A percentile compares a stretch with the other conserved stretches of the same genome.
phyloP scores from a whole-genome alignment of 2,113 vertebrate genomes.

The Corythoichthys intestinalis region DNA sequence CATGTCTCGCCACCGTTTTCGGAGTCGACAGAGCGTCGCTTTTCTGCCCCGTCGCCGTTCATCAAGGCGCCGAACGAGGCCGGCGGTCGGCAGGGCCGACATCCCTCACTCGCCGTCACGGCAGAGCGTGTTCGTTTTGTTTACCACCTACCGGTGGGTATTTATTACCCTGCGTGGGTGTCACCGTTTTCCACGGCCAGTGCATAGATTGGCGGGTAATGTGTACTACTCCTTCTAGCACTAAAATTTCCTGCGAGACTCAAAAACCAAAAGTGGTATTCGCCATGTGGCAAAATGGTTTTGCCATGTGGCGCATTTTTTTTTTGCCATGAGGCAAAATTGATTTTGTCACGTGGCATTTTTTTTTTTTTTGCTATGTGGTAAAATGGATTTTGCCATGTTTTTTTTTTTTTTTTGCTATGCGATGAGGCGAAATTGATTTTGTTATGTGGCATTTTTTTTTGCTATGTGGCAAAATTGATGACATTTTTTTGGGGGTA shows the following conservation, averaged over 20 bases:
- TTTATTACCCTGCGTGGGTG: constrained; percentile 16
- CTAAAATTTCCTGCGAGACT: neutral
- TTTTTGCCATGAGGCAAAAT: too few species aligned
- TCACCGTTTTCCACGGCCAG: neutral
- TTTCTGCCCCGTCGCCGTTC: constrained; percentile 14
- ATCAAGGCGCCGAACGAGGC: constrained; percentile 31
- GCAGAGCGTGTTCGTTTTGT: constrained; percentile 21
- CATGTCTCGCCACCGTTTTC: neutral
- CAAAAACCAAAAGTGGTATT: neutral
- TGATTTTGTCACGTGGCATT: too few species aligned
- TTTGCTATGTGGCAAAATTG: too few species aligned
- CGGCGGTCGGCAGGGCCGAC: constrained; percentile 15
- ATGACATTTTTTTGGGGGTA: too few species aligned
- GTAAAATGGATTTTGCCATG: too few species aligned
- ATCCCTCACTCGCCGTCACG: constrained; percentile 12
- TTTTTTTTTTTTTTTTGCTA: too few species aligned
- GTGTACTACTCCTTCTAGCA: neutral
- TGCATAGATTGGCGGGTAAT: neutral
- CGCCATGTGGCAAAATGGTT: too few species aligned
- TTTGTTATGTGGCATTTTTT: too few species aligned
- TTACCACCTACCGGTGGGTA: constrained; percentile 25
- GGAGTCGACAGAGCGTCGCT: neutral
- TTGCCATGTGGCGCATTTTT: too few species aligned
- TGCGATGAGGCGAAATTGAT: too few species aligned
- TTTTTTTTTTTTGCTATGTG: too few species aligned